These are phyloP conservation scores for Musca domestica DNA, from an alignment of 1,140 invertebrate species.

Conservation along the genomic window DNA sequence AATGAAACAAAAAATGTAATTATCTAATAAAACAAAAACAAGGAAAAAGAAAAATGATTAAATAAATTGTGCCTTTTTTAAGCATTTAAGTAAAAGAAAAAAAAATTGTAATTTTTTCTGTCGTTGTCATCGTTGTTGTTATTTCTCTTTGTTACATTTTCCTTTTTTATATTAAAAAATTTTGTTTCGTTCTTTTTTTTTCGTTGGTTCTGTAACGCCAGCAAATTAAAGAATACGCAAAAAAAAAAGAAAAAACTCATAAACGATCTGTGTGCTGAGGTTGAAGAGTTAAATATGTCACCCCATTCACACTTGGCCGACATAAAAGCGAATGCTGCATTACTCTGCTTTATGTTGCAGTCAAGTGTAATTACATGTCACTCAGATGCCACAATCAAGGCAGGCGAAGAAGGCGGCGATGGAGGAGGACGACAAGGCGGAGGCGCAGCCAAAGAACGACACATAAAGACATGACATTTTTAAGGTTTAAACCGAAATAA, in stretches of 20 bases:
- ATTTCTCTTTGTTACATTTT: no score
- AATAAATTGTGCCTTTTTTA: conserved; percentile 7
- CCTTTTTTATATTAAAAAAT: no score
- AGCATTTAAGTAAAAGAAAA: conserved; percentile 4
- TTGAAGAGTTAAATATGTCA: background rate
- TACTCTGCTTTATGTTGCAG: conserved; percentile 13
- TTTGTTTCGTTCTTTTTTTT: no score
- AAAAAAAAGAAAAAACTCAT: background rate
- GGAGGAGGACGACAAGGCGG: no score
- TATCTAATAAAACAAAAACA: background rate
- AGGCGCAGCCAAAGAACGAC: no score
- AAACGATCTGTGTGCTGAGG: background rate
- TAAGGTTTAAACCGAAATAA: no score
- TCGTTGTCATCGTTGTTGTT: no score
- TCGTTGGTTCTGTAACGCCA: no score
- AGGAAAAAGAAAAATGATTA: background rate
- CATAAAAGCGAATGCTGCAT: conserved; percentile 10
- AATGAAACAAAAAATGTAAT: background rate
- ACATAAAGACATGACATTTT: no score
- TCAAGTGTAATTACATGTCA: conserved; percentile 22
- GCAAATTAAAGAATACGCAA: background rate
- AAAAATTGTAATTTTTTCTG: no score
- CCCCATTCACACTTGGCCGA: conserved; percentile 15
- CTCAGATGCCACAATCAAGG: conserved; percentile 10
- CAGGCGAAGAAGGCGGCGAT: no score